phyloP scores from a whole-genome alignment of 2,797 vertebrate genomes.

The Diglossa cyanea region DNA sequence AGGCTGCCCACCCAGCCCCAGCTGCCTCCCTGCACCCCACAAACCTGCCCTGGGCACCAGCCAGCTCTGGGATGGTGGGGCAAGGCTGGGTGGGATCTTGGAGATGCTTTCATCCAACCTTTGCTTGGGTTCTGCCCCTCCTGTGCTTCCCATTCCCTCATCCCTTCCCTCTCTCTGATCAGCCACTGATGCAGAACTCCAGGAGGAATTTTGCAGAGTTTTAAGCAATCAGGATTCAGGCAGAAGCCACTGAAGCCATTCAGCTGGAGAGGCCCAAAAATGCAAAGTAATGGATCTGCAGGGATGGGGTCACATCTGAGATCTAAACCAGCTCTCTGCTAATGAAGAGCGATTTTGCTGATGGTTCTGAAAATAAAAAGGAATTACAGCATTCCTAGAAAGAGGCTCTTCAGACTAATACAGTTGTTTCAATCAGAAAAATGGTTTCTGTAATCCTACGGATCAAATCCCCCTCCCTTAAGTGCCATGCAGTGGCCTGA shows the following conservation, averaged over 20 bases:
- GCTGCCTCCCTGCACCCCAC: not conserved
- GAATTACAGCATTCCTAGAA: not conserved
- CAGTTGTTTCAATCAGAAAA: not conserved
- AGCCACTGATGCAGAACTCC: not conserved
- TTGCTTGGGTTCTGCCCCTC: not conserved
- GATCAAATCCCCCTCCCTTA: not conserved
- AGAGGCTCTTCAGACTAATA: not conserved
- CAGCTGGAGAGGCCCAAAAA: not conserved
- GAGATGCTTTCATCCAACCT: not conserved
- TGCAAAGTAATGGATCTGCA: not conserved
- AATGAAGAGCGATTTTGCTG: not conserved
- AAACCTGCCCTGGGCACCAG: not conserved
- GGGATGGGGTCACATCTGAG: not conserved
- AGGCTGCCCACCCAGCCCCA: not conserved
- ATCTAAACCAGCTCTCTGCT: not conserved
- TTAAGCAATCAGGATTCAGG: not conserved
- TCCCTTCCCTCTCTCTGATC: not conserved
- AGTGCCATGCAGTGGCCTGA: not conserved
- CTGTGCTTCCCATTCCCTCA: not conserved
- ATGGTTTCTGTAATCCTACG: not conserved
- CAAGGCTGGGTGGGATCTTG: fast-evolving
- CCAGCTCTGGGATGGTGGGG: fast-evolving
- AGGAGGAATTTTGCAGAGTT: not conserved
- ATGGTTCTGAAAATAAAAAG: not conserved
- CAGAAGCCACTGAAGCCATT: not conserved